A percentile compares a stretch with the other conserved stretches of the same genome.
Conservation (phyloP, 2,888 invertebrate genomes). For the Mesoligia furuncula region DNA sequence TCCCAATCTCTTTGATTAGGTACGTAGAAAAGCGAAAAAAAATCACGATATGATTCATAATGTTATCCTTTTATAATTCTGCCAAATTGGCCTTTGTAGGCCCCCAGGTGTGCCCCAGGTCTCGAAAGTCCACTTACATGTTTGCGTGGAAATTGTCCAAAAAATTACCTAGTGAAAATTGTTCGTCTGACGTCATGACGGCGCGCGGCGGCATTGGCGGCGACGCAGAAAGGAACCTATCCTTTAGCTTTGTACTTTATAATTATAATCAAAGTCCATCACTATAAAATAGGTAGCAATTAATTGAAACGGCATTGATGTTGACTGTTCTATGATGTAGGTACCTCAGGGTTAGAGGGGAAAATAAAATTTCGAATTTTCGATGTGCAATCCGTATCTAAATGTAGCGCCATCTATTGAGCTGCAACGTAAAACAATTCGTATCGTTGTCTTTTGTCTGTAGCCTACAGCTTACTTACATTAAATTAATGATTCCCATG, state of each 20-base stretch:
- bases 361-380: slow-evolving; percentile 22
- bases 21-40: no score
- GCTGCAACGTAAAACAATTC: slow-evolving; percentile 19
- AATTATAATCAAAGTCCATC: slow-evolving; percentile 76
- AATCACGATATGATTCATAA: no score
- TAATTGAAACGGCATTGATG: slow-evolving; percentile 43
- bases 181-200: slow-evolving; percentile 93
- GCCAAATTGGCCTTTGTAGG: no score
- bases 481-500: neutral
- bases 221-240: slow-evolving; percentile 83
- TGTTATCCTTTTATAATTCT: no score
- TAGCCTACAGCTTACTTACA: neutral
- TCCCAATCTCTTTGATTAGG: no score
- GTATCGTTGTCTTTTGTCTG: neutral
- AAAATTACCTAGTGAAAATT: slow-evolving; percentile 91
- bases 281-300: slow-evolving; percentile 24
- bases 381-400: slow-evolving; percentile 10
- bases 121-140: slow-evolving; percentile 87
- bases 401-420: slow-evolving; percentile 58
- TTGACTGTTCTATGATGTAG: slow-evolving; percentile 3
- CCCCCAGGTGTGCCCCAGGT: no score
- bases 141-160: slow-evolving; percentile 94
- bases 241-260: slow-evolving; percentile 88
- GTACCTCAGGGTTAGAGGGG: slow-evolving; percentile 47
- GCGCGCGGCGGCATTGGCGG: slow-evolving; percentile 91